Percentiles rank a stretch among this genome's conserved stretches.
phyloP scores from a whole-genome alignment of 2,113 vertebrate genomes.

The Nanorana parkeri region DNA sequence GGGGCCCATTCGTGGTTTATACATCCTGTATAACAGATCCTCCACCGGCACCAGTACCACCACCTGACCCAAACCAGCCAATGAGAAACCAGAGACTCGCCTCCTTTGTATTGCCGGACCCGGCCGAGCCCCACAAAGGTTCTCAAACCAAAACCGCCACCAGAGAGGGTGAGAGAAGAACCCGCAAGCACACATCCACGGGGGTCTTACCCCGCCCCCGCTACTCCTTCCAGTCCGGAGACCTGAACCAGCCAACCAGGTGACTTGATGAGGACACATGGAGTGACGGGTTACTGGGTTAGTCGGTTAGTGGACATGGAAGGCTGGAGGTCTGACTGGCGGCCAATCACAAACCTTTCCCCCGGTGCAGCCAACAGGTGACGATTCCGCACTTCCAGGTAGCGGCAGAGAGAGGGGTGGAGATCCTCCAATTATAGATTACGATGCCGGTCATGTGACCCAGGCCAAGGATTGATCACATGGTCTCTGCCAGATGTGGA shows the following conservation, averaged over 20 bases:
- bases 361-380: no score
- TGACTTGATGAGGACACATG: slow-evolving; percentile 33
- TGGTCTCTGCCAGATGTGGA: no score
- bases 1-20: no score
- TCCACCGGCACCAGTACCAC: neutral
- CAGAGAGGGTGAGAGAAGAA: slow-evolving; percentile 3
- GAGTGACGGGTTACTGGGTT: neutral
- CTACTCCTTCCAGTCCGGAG: neutral
- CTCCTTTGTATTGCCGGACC: neutral
- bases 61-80: neutral
- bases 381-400: no score
- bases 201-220: neutral
- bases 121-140: neutral
- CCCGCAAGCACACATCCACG: slow-evolving; percentile 34
- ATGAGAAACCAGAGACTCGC: no score
- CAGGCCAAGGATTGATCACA: no score
- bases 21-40: no score
- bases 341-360: neutral
- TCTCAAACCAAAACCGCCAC: slow-evolving; percentile 8
- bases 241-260: slow-evolving; percentile 25
- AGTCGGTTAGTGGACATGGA: slow-evolving; percentile 39
- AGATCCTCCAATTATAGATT: no score
- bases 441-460: no score
- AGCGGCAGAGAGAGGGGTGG: no score
- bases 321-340: slow-evolving; percentile 44